Evolutionary conservation across 2,797 vertebrate genomes (phyloP), one percentile per base, ranked within the genome.

Genomic region (Diplodus puntazzo): DNA sequence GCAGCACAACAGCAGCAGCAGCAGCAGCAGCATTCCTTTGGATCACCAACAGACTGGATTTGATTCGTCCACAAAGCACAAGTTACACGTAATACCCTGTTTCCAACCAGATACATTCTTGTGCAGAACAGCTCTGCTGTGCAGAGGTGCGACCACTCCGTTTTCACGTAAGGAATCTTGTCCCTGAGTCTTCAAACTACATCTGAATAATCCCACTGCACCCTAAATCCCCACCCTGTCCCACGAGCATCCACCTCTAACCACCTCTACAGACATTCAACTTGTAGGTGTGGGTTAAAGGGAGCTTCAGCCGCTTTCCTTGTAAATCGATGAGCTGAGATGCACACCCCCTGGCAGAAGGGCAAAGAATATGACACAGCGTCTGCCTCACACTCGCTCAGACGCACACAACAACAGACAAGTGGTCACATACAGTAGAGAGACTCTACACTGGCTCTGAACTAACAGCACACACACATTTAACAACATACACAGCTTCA

Each of bases 151-250:
- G 70, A 73, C 73, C 77, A 2, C 60, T 81, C 63, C 52, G 45
- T 87, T 73, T 64, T 83, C 76, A 80, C 63, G 20, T 76, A 69
- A 90, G 62, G 75, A 88, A 79, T 90, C 91, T 76, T 90, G 81
- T 94, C 93, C 93, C 94, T 95, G 93, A 94, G 94, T 92, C 93
- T 92, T 92, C 89, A 82, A 84, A 88, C 83, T 80, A 72, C 23
- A 69, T 85, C 75, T 84, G 79, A 86, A 85, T 77, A 87, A 86
- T 85, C 67, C 80, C 59, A 53, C 79, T 69, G 74, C 70, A 66
- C 53, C 79, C 53, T 53, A 27, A 46, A 77, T 42, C 68, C 75
- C 69, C 74, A 69, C 71, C 10, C 55, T 62, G 21, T 84, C 63
- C 67, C 69, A 59, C n/a, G 4, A 72, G 62, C 66, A 49, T 71